Base-by-base conservation (phyloP, 2,797 vertebrate species). In the Dryobates pubescens region DNA sequence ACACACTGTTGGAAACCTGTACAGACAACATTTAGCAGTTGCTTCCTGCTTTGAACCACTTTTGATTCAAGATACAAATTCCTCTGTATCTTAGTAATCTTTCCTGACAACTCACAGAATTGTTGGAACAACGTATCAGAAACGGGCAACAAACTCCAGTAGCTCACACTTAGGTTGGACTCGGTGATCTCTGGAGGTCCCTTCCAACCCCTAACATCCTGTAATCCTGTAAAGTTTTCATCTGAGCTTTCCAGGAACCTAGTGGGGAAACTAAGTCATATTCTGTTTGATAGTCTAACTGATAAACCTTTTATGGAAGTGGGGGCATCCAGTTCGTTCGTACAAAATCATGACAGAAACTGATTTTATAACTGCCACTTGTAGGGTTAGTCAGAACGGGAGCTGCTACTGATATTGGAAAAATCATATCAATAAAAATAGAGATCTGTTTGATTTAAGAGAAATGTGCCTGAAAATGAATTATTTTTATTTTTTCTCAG, bases 251-350 rank as follows among this genome's bases (percentile, higher is more conserved):
- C 54, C 32, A 81, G 69, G 30, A 91, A 69, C n/a, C n/a, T 45
- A 75, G 81, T 5, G 18, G 58, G 41, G 93, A 90, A 92, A 63
- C 13, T 9, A 59, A 82, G 62, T 7, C n/a, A 27, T 49, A 17
- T n/a, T 85, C 78, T 74, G 18, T 53, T 81, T 61, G 80, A 81
- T 58, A 70, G 47, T 73, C 72, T 83, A 91, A 61, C 56, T 67
- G 67, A 18, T 65, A 90, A 78, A 43, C 7, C 79, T 53, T 59
- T 23, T 43, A 27, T 58, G 63, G 86, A 86, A 73, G 30, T 47
- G 67, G 22, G 13, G 51, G 17, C 34, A 71, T 6, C 13, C 7
- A 76, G 26, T 18, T n/a, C 23, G 64, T 88, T 61, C 65, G 15
- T 53, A 69, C 47, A 69, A 54, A 88, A 54, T 23, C n/a, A 8